phyloP scores from a whole-genome alignment of 2,888 invertebrate genomes.

The Digitonthophagus gazella region DNA sequence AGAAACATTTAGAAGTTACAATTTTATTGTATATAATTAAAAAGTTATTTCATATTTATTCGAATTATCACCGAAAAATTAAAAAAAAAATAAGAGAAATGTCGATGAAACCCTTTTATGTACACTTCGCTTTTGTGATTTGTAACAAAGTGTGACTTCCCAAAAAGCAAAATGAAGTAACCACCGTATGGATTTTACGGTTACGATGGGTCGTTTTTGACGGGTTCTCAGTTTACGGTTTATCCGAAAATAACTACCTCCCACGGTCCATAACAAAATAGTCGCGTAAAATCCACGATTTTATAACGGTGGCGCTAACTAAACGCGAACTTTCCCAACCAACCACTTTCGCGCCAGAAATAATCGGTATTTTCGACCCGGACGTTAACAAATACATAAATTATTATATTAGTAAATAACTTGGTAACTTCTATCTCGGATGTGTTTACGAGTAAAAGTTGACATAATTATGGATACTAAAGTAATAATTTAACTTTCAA shows the following conservation, averaged over 20 bases:
- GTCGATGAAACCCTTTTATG: too few species aligned
- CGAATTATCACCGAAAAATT: too few species aligned
- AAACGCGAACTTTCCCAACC: neutral
- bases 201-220: neutral
- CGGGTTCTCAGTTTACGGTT: neutral
- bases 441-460: neutral
- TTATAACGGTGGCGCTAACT: neutral
- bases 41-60: too few species aligned
- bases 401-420: too few species aligned
- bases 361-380: neutral
- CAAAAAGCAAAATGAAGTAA: too few species aligned
- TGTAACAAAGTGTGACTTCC: too few species aligned
- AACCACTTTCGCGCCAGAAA: neutral
- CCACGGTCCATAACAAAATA: neutral
- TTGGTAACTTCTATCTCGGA: neutral
- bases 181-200: neutral
- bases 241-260: neutral
- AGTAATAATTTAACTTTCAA: neutral
- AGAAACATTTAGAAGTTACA: too few species aligned
- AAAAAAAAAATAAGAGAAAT: too few species aligned
- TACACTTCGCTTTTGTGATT: too few species aligned
- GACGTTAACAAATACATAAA: neutral
- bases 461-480: neutral
- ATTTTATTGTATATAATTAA: too few species aligned
- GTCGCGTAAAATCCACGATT: neutral